Evolutionary conservation across 2,797 vertebrate species (phyloP), one percentile per base, ranked within the genome.

Genomic region (Triplophysa bombifrons): DNA sequence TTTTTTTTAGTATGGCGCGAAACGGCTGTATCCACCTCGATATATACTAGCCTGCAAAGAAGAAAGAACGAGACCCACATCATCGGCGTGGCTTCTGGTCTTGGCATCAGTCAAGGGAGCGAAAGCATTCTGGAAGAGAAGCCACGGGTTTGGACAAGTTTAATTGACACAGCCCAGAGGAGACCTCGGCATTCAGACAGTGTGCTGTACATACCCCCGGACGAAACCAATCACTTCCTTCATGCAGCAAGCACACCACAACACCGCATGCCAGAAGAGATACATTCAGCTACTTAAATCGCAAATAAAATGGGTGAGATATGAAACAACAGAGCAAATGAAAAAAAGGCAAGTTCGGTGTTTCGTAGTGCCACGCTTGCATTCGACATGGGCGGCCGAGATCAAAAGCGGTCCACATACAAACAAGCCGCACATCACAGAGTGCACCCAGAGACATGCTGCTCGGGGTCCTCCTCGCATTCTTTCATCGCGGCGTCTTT

Each of bases 41-140:
- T 98, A 98, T 96, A 98, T 98, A 96, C 97, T 98, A 94, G 96
- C 96, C 96, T 98, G 97, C 92, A 98, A 96, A 93, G 96, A 98
- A 94, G 97, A 98, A 94, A 98, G 95, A 94, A 98, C 96, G 92
- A 98, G 95, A 93, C 96, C 97, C 90, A 98, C 95, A 90, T 98
- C 96, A 85, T 98, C 97, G 85, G 95, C 96, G 90, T 98, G 97
- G 94, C 96, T 98, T 94, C 96, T 95, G 93, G 95, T 96, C 96
- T 98, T 98, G 95, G 95, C 96, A 94, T 98, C 96, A 93, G 96
- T 97, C 95, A 98, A 94, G 84, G 97, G 97, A 93, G 96, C 93
- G 92, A 98, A 98, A 91, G 96, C 94, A 91, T 98, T 98, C 97
- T 98, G 85, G 17, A 93, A 96, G 92, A 96, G 58, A 91, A 80